phyloP scores from a whole-genome alignment of 2,888 invertebrate species.

The Carpatolechia fugitivella region DNA sequence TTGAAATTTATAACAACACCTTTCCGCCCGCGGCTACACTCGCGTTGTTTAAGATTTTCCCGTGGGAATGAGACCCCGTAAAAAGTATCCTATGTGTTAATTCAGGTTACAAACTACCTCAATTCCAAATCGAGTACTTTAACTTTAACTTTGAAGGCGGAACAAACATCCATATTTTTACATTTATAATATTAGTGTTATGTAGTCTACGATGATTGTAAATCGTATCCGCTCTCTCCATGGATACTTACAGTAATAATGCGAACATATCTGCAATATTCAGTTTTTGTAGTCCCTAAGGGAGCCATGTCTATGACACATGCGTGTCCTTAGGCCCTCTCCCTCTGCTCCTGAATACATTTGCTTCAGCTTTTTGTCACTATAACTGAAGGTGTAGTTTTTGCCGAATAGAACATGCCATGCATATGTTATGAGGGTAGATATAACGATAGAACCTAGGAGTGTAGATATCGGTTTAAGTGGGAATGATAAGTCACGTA shows the following conservation, averaged over 20 bases:
- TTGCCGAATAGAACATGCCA: not conserved
- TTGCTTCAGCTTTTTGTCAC: slow-evolving; percentile 71
- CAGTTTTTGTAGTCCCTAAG: slow-evolving; percentile 67
- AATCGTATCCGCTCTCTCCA: slow-evolving; percentile 35
- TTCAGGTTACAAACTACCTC: too few relatives aligned
- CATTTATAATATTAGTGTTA: too few relatives aligned
- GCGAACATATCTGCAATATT: slow-evolving; percentile 75
- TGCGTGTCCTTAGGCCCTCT: slow-evolving; percentile 51
- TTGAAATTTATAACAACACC: too few relatives aligned
- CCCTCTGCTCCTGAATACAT: slow-evolving; percentile 71
- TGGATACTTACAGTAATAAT: slow-evolving; percentile 57
- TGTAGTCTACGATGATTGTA: not conserved
- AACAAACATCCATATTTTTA: too few relatives aligned
- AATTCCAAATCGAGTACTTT: too few relatives aligned
- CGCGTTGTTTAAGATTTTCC: too few relatives aligned
- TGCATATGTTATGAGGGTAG: slow-evolving; percentile 2
- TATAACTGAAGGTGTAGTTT: slow-evolving; percentile 44
- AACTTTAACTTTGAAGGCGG: too few relatives aligned
- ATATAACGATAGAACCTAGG: not conserved
- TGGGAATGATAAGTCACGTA: not conserved
- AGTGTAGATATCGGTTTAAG: not conserved
- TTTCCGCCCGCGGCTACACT: too few relatives aligned
- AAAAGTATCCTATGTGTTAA: too few relatives aligned
- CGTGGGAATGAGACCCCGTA: too few relatives aligned
- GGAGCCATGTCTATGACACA: slow-evolving; percentile 71